A percentile compares a stretch with the other conserved stretches of the same genome.
These are phyloP conservation scores for Caerostris darwini DNA, from an alignment of 1,140 invertebrate species.

Conservation along the genomic window DNA sequence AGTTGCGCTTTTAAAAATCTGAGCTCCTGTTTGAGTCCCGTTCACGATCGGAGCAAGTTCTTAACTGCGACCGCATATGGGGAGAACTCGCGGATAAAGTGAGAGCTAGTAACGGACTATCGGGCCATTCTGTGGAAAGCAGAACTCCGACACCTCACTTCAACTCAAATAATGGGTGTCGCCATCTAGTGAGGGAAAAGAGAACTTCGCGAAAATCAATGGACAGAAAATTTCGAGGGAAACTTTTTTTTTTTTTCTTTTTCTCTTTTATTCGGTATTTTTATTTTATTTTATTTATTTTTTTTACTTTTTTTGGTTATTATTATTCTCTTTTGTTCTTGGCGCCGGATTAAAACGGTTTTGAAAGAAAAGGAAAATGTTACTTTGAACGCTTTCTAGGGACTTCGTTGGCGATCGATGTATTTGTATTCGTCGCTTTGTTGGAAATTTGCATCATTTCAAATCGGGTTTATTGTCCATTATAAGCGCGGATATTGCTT, in stretches of 20 bases:
- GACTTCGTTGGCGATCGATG: constrained; percentile 61
- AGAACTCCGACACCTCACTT: constrained; percentile 47
- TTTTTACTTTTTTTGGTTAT: constrained; percentile 40
- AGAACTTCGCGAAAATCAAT: constrained; percentile 40
- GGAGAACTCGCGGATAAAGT: constrained; percentile 76
- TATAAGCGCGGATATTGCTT: constrained; percentile 51
- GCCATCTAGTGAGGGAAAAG: constrained; percentile 62
- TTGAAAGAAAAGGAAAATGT: constrained; percentile 73
- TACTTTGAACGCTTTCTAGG: constrained; percentile 71
- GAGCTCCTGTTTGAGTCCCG: not conserved
- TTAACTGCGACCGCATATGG: constrained; percentile 68
- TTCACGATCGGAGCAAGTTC: constrained; percentile 1
- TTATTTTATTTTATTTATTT: not conserved
- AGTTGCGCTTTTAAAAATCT: not conserved
- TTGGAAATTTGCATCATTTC: constrained; percentile 60
- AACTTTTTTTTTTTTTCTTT: constrained; percentile 47
- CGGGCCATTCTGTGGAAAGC: constrained; percentile 55
- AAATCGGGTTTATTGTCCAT: constrained; percentile 55
- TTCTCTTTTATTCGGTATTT: constrained; percentile 54
- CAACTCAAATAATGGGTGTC: constrained; percentile 9
- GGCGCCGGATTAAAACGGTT: constrained; percentile 68
- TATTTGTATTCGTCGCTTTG: constrained; percentile 33
- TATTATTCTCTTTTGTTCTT: constrained; percentile 71
- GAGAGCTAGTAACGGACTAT: constrained; percentile 53
- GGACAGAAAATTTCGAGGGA: constrained; percentile 51